Evolutionary conservation across 2,113 vertebrate species (phyloP).

Genomic region (Canis aureus): DNA sequence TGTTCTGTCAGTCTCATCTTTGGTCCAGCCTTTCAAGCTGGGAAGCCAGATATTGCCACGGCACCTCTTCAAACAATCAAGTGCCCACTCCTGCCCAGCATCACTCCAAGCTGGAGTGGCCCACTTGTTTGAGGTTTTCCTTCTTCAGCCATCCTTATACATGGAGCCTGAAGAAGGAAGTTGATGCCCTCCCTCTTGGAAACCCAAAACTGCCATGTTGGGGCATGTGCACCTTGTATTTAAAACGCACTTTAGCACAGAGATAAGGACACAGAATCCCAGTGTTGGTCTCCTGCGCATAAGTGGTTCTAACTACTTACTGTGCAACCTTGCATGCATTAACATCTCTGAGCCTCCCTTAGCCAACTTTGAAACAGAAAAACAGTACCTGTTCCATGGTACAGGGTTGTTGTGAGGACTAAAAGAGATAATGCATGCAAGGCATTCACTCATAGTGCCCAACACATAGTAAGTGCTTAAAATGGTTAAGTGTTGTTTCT

Average conservation of each 20-base stretch:
- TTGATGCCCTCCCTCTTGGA: background rate
- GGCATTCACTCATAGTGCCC: background rate
- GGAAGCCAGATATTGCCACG: background rate
- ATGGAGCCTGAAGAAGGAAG: background rate
- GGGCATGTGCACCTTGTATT: background rate
- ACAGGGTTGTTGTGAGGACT: background rate
- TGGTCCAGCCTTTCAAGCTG: background rate
- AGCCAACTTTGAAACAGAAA: background rate
- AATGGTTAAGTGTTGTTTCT: background rate
- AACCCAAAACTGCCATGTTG: background rate
- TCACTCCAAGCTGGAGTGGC: background rate
- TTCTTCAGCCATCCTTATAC: background rate
- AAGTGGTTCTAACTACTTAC: background rate
- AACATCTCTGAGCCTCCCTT: background rate
- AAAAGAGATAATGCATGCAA: background rate
- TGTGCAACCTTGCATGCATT: background rate
- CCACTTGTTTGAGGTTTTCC: background rate
- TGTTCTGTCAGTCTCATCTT: background rate
- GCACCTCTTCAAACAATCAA: background rate
- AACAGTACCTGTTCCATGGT: background rate
- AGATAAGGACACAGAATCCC: background rate
- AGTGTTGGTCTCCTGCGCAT: background rate
- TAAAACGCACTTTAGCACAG: background rate
- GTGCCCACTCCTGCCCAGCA: background rate
- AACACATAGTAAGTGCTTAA: background rate